These are phyloP conservation scores for Tapirus indicus DNA, from an alignment of 2,797 vertebrate genomes.

Conservation along the genomic window DNA sequence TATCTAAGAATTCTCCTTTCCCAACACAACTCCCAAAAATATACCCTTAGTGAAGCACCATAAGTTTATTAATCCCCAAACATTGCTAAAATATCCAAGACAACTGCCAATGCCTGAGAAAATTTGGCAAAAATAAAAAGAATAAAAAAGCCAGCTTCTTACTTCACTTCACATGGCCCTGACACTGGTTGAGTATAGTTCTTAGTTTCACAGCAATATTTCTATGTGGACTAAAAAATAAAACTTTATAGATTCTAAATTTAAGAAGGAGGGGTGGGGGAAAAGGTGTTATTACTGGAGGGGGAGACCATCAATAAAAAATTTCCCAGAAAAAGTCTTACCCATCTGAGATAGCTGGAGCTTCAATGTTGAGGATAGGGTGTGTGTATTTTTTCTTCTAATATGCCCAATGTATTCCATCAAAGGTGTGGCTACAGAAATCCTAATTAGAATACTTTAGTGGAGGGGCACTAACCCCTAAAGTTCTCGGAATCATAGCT, in stretches of 20 bases:
- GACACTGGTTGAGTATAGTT: background rate
- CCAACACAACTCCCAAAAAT: background rate
- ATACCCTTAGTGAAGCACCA: background rate
- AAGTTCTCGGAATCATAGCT: background rate
- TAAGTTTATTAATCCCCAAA: slow-evolving; percentile 7
- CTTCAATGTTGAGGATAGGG: background rate
- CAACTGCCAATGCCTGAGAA: background rate
- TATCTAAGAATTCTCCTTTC: background rate
- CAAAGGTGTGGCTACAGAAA: background rate
- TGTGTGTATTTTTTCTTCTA: background rate
- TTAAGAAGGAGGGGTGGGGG: background rate
- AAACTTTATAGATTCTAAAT: background rate
- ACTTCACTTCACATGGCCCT: background rate
- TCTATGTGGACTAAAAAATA: background rate
- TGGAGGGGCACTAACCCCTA: background rate
- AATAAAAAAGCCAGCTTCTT: background rate
- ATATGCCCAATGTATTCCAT: background rate
- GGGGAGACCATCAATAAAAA: background rate
- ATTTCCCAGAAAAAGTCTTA: background rate
- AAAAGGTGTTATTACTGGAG: background rate
- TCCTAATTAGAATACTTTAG: background rate
- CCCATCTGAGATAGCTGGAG: background rate
- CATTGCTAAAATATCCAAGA: slow-evolving; percentile 5
- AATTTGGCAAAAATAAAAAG: background rate
- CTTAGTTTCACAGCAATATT: background rate